Percentiles rank a stretch among this genome's conserved stretches.
Conservation (phyloP, 1,140 invertebrate species). For the Heliconius himera region DNA sequence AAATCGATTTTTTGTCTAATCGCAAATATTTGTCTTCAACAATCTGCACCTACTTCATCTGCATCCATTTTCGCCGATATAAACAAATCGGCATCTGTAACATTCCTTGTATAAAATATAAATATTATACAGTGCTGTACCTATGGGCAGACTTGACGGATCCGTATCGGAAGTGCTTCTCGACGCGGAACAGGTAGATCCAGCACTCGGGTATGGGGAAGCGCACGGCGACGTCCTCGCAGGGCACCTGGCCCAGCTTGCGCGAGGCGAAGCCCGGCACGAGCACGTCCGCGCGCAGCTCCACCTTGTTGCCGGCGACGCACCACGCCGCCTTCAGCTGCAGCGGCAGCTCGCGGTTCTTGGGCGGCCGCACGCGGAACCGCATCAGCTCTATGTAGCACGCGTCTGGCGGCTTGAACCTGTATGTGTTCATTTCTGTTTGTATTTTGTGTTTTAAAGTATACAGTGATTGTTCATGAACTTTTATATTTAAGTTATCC, state of each 20-base stretch:
- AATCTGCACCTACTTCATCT: too few species aligned
- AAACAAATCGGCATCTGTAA: not conserved
- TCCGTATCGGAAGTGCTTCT: slow-evolving; percentile 99
- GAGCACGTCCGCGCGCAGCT: slow-evolving; percentile 95
- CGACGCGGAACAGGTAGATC: slow-evolving; percentile 99
- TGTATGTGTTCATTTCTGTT: slow-evolving; percentile 65
- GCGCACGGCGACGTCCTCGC: slow-evolving; percentile 97
- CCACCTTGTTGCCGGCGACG: slow-evolving; percentile 94
- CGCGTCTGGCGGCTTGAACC: slow-evolving; percentile 99
- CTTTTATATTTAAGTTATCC: too few species aligned
- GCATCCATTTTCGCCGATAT: too few species aligned
- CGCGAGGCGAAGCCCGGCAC: slow-evolving; percentile 98
- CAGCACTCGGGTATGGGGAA: slow-evolving; percentile 99
- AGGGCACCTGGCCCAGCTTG: slow-evolving; percentile 96
- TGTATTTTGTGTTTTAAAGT: too few species aligned
- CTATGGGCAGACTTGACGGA: slow-evolving; percentile 98
- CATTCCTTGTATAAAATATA: not conserved
- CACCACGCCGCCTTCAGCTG: slow-evolving; percentile 95
- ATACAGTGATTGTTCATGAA: too few species aligned
- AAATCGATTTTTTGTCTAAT: too few species aligned
- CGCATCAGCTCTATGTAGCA: slow-evolving; percentile 98
- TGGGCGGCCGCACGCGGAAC: slow-evolving; percentile 97
- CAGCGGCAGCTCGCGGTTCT: slow-evolving; percentile 97
- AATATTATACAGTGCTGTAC: slow-evolving; percentile 38
- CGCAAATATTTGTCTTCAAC: too few species aligned